These are phyloP conservation scores for Ligdia adustata DNA, from an alignment of 2,888 invertebrate genomes.

Conservation along the genomic window DNA sequence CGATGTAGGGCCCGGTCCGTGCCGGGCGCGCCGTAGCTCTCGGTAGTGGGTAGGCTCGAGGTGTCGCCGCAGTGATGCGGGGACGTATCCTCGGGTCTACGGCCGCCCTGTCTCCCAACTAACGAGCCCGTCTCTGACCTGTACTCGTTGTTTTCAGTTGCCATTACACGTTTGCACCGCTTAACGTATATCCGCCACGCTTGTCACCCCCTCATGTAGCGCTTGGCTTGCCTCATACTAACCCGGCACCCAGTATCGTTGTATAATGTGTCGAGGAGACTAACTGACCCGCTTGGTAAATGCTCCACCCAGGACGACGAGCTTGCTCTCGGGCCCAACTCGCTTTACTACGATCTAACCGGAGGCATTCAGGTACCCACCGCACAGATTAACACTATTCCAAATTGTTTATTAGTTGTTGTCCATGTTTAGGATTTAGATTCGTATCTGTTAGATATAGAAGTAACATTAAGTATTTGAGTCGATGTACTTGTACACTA, in stretches of 20 bases:
- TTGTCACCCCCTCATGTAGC: slow-evolving; percentile 60
- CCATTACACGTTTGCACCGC: slow-evolving; percentile 70
- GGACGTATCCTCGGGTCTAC: slow-evolving; percentile 74
- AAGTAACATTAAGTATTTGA: slow-evolving; percentile 29
- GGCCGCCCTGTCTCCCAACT: slow-evolving; percentile 72
- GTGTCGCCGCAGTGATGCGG: slow-evolving; percentile 47
- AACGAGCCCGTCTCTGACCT: slow-evolving; percentile 63
- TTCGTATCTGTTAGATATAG: slow-evolving; percentile 16
- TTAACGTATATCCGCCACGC: slow-evolving; percentile 63
- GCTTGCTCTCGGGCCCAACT: slow-evolving; percentile 80
- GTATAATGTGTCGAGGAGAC: slow-evolving; percentile 75
- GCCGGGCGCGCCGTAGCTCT: not conserved
- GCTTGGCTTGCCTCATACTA: slow-evolving; percentile 58
- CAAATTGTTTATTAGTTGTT: slow-evolving; percentile 40
- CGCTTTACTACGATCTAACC: slow-evolving; percentile 82
- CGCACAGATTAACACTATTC: slow-evolving; percentile 41
- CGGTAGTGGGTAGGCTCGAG: slow-evolving; percentile 81
- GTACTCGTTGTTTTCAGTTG: slow-evolving; percentile 64
- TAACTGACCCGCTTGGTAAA: slow-evolving; percentile 81
- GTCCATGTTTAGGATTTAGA: slow-evolving; percentile 35
- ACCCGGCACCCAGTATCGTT: slow-evolving; percentile 64
- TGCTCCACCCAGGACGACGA: slow-evolving; percentile 82
- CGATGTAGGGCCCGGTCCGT: not conserved
- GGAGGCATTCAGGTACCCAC: slow-evolving; percentile 82
- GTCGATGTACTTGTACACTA: slow-evolving; percentile 20